Base-by-base conservation (phyloP, 2,797 vertebrate species). In the Labroides dimidiatus region DNA sequence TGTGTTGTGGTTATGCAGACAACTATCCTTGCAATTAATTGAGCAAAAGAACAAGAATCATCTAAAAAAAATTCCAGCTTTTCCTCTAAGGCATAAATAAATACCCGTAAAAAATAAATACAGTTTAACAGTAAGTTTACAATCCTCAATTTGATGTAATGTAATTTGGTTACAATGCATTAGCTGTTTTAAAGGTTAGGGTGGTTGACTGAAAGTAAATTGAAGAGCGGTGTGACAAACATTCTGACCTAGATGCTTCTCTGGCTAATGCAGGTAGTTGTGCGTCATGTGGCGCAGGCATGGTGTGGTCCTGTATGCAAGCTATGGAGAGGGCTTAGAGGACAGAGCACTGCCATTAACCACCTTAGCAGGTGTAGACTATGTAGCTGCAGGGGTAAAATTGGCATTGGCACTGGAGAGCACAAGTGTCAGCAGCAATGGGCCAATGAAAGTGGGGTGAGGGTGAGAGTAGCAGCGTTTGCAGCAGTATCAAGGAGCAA, bases 391-490 rank as follows among this genome's bases (percentile, higher is more conserved):
- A 44, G 73, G 73, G 62, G 62, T 65, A 67, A 39, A 72, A 75
- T 55, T 80, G 64, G 73, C 64, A 73, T 57, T 66, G 71, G 83
- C 79, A 72, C 77, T 57, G 64, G 64, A 77, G 76, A 78, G 85
- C 77, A 74, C 68, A 70, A 56, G 80, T 81, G 80, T 89, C 81
- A 84, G 86, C 65, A 88, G 86, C 82, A 45, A 88, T 89, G 87
- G 82, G 86, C 89, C 88, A 77, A 89, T 91, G 90, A 79, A 75
- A 85, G 90, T 73, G 49, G 80, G 80, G 85, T 87, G 87, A 84
- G 82, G 67, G 86, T 78, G 87, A 78, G 73, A 77, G 64, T 51
- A 82, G 86, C 80, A 84, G 86, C 73, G 19, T 77, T 77, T 62
- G 66, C 70, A 86, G 85, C 84, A 10, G 71, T 64, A 80, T 85